Percentiles rank a stretch among this genome's conserved stretches.
These are phyloP conservation scores for Tyrannus savana DNA, from an alignment of 2,113 vertebrate species.

Conservation along the genomic window DNA sequence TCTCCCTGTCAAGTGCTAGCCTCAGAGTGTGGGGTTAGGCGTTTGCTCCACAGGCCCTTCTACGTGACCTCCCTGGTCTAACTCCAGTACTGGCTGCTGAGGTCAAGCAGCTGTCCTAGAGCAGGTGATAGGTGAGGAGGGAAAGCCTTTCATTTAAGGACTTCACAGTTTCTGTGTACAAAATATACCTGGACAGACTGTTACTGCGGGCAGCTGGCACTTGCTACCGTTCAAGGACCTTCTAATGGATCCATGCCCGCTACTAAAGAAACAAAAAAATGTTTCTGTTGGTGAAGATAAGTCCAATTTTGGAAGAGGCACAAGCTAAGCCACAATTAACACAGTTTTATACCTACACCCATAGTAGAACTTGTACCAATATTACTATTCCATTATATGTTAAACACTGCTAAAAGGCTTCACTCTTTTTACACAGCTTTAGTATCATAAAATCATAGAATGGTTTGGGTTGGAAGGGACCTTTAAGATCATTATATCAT, in stretches of 20 bases:
- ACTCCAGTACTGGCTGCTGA: background rate
- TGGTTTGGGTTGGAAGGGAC: background rate
- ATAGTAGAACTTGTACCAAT: background rate
- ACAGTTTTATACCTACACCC: background rate
- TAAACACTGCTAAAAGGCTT: background rate
- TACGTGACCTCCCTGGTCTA: background rate
- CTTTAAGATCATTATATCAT: background rate
- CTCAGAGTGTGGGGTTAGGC: background rate
- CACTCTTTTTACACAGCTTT: background rate
- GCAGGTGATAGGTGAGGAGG: background rate
- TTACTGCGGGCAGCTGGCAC: background rate
- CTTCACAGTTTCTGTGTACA: background rate
- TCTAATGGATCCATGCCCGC: background rate
- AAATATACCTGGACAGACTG: fast-evolving
- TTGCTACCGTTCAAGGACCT: background rate
- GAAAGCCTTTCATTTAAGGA: background rate
- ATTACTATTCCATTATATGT: background rate
- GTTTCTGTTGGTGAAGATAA: background rate
- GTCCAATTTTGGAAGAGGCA: background rate
- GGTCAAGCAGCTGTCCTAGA: background rate
- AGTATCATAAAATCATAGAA: background rate
- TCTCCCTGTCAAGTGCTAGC: background rate
- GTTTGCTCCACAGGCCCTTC: background rate
- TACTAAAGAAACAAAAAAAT: background rate
- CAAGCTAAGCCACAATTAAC: background rate